Percentiles rank a stretch among this genome's conserved stretches.
Evolutionary conservation across 2,113 vertebrate genomes (phyloP).

Genomic region (Aspidoscelis tigris): DNA sequence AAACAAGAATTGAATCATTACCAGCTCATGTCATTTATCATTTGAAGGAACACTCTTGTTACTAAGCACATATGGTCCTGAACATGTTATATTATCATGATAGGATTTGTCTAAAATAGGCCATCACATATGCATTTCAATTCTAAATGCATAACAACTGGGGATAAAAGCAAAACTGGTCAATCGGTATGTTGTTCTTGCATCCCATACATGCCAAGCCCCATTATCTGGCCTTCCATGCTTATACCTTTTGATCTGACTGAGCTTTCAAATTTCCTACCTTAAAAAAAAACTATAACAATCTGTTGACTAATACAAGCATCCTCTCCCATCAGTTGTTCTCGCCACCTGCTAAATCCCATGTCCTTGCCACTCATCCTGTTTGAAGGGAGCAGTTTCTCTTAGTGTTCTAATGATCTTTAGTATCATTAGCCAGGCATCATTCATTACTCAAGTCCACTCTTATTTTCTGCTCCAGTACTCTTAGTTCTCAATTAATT

Average conservation of each 20-base stretch:
- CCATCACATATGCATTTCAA: no score
- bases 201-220: no score
- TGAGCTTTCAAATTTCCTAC: not conserved
- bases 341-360: constrained; percentile 30
- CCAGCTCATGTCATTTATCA: no score
- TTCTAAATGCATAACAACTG: no score
- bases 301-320: constrained; percentile 38
- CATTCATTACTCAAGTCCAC: constrained; percentile 53
- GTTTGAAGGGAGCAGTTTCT: constrained; percentile 22
- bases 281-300: not conserved
- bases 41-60: no score
- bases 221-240: not conserved
- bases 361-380: not conserved
- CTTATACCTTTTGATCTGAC: not conserved
- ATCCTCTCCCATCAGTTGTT: constrained; percentile 22
- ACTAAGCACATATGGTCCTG: no score
- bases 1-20: no score
- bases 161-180: no score
- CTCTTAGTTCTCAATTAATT: constrained; percentile 66
- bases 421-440: constrained; percentile 57
- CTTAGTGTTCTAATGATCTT: constrained; percentile 38
- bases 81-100: no score
- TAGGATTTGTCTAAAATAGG: no score
- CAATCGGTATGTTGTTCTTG: no score
- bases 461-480: constrained; percentile 62